These are phyloP conservation scores for Drosophila biarmipes DNA, from an alignment of 1,140 invertebrate genomes.

Conservation along the genomic window DNA sequence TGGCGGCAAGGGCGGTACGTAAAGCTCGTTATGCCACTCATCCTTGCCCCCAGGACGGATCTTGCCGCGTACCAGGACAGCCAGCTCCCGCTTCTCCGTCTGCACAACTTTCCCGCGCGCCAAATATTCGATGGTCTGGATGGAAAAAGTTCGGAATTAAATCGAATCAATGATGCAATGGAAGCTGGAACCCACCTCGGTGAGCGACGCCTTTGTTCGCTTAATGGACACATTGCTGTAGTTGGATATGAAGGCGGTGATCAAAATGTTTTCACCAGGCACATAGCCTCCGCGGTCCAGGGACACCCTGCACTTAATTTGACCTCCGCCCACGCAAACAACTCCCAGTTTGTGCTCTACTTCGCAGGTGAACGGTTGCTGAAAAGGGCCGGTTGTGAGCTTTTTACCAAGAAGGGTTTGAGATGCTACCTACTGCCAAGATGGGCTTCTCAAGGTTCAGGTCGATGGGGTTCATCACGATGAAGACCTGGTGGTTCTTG, in stretches of 20 bases:
- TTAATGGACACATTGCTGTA: conserved; percentile 92
- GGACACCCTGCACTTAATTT: conserved; percentile 92
- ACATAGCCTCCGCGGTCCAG: conserved; percentile 96
- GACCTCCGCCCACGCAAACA: conserved; percentile 92
- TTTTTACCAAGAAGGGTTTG: background rate
- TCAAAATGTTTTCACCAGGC: conserved; percentile 95
- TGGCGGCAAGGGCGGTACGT: conserved; percentile 96
- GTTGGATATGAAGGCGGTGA: conserved; percentile 94
- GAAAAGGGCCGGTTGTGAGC: background rate
- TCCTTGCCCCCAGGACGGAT: conserved; percentile 90
- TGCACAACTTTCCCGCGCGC: conserved; percentile 94
- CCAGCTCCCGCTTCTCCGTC: conserved; percentile 94
- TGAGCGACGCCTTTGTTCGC: conserved; percentile 90
- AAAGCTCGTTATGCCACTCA: conserved; percentile 95
- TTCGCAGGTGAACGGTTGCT: conserved; percentile 97
- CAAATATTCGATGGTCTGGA: conserved; percentile 93
- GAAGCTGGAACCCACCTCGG: conserved; percentile 87
- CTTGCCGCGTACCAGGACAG: conserved; percentile 92
- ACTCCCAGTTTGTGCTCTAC: conserved; percentile 95
- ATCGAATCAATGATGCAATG: background rate
- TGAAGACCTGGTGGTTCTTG: conserved; percentile 98
- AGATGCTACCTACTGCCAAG: conserved; percentile 89
- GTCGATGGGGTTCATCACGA: conserved; percentile 98
- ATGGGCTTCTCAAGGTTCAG: conserved; percentile 95
- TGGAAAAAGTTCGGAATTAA: background rate